Evolutionary conservation across 2,113 vertebrate genomes (phyloP).

Genomic region (Diadophis punctatus): DNA sequence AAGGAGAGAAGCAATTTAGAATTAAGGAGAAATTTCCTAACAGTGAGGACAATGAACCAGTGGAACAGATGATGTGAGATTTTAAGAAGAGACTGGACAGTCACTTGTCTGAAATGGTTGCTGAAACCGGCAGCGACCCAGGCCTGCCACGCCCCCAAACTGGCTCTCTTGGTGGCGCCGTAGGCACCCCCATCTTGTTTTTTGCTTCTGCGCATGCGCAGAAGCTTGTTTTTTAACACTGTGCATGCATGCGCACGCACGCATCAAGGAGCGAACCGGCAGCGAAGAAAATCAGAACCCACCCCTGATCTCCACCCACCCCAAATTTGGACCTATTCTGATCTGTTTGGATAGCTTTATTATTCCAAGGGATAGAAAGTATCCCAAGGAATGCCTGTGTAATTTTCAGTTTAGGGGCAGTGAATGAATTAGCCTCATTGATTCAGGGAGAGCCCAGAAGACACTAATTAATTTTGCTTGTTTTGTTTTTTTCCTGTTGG

Average conservation of each 20-base stretch:
- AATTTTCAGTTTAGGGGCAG: not conserved
- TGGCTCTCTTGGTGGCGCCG: too few species aligned
- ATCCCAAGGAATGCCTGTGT: not conserved
- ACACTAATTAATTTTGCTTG: not conserved
- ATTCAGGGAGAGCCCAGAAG: not conserved
- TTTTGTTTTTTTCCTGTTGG: not conserved
- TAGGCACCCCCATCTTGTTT: too few species aligned
- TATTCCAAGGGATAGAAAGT: not conserved
- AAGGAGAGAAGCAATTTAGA: not conserved
- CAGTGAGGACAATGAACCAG: too few species aligned
- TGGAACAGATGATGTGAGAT: not conserved
- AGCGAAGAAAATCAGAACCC: too few species aligned
- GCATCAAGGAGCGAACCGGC: too few species aligned
- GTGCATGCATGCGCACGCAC: too few species aligned
- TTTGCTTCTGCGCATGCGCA: too few species aligned
- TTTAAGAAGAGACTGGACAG: too few species aligned
- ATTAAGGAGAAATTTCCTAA: not conserved
- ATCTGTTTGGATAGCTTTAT: not conserved
- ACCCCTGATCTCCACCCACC: not conserved
- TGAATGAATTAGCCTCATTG: not conserved
- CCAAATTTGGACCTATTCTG: not conserved
- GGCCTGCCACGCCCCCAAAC: too few species aligned
- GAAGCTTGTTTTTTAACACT: too few species aligned
- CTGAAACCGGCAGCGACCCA: too few species aligned
- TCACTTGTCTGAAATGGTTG: too few species aligned